A percentile compares a stretch with the other conserved stretches of the same genome.
Evolutionary conservation across 35 echinoderm and acorn worm genomes (phyloP).

Genomic region (Apostichopus japonicus): DNA sequence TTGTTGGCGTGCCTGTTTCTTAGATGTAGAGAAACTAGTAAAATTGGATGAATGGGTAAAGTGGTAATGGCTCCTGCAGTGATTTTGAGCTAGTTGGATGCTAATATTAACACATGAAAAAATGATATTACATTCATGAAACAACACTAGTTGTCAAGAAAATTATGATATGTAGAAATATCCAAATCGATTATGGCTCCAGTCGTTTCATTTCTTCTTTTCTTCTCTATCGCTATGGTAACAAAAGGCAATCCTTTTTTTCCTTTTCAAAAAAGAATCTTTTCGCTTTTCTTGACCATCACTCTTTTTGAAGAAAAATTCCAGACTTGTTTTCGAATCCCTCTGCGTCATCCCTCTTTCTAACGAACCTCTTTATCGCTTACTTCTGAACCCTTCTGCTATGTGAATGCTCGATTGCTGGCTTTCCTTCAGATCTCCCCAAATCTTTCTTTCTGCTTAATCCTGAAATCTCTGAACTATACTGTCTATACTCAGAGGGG

Average conservation of each 20-base stretch:
- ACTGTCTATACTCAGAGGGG: slow-evolving; percentile 2
- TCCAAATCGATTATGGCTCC: too few relatives aligned
- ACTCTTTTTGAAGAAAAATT: slow-evolving; percentile 34
- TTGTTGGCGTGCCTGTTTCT: too few relatives aligned
- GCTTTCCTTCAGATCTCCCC: not conserved
- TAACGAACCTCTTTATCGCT: slow-evolving; percentile 24
- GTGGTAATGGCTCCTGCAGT: too few relatives aligned
- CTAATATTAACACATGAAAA: too few relatives aligned
- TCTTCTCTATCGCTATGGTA: not conserved
- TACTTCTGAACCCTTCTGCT: slow-evolving; percentile 20
- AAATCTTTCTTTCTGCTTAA: not conserved
- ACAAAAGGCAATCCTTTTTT: slow-evolving; percentile 2
- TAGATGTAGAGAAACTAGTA: too few relatives aligned
- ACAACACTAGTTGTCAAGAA: too few relatives aligned
- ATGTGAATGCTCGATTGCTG: not conserved
- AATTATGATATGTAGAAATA: too few relatives aligned
- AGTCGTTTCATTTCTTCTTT: not conserved
- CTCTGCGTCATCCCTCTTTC: not conserved
- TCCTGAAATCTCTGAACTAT: not conserved
- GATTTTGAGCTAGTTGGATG: too few relatives aligned
- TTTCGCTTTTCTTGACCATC: slow-evolving; percentile 30
- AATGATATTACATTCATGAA: too few relatives aligned
- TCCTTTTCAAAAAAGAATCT: not conserved
- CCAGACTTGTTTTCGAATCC: slow-evolving; percentile 4
- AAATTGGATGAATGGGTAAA: too few relatives aligned